Conservation (phyloP, 2,113 vertebrate species). For the Phaetusa simplex region DNA sequence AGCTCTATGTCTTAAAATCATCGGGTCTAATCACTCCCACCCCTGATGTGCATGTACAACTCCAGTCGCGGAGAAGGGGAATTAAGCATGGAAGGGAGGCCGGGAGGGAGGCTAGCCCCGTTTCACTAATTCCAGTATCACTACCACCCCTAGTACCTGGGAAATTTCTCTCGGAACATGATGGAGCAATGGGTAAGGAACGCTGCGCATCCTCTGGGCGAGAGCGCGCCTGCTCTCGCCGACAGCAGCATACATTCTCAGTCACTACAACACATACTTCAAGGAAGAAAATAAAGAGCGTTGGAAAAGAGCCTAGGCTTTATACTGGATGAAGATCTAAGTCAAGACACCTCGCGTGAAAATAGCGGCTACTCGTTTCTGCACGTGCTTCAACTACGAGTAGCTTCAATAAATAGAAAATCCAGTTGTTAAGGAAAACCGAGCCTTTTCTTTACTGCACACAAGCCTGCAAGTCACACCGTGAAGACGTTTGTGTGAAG, state of each 20-base stretch:
- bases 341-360: constrained; percentile 22
- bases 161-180: constrained; percentile 36
- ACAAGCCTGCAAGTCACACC: constrained; percentile 5
- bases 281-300: constrained; percentile 61
- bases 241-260: constrained; percentile 55
- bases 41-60: neutral
- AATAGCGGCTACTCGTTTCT: constrained; percentile 37
- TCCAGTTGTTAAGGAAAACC: constrained; percentile 55
- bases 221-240: neutral
- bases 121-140: constrained; percentile 9
- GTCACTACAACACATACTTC: constrained; percentile 63
- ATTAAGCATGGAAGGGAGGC: neutral
- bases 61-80: neutral
- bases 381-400: neutral
- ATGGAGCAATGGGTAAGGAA: constrained; percentile 29
- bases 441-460: neutral
- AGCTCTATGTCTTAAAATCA: constrained; percentile 38
- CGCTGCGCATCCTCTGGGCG: neutral
- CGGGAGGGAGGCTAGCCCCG: neutral
- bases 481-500: neutral
- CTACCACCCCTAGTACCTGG: constrained; percentile 23
- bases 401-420: constrained; percentile 57
- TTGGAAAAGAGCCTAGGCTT: constrained; percentile 42
- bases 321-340: constrained; percentile 62
- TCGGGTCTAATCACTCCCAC: neutral